Percentiles rank a stretch among this genome's conserved stretches.
Conservation (phyloP, 2,797 vertebrate species). For the Pseudomugil tenellus region DNA sequence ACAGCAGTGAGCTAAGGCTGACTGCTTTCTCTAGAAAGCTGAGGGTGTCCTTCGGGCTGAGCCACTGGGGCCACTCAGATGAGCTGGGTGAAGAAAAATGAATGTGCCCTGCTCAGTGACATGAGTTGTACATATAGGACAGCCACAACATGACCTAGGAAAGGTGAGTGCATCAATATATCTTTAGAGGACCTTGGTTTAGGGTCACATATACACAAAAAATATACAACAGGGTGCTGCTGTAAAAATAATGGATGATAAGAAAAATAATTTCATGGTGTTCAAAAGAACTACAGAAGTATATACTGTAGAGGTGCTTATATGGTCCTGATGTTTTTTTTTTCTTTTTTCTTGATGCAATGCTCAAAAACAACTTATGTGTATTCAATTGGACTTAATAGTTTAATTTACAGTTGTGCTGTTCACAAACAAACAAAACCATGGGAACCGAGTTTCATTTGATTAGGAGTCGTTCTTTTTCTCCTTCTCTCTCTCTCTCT, state of each 20-base stretch:
- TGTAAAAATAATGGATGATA: conserved; percentile 30
- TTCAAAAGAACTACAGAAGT: not conserved
- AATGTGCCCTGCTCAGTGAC: conserved; percentile 43
- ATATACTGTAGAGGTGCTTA: not conserved
- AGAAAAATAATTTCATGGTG: not conserved
- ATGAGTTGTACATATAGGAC: conserved; percentile 41
- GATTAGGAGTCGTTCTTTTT: too few relatives aligned
- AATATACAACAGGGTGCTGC: conserved; percentile 22
- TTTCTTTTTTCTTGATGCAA: not conserved
- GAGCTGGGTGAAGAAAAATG: conserved; percentile 44
- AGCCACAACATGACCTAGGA: conserved; percentile 13
- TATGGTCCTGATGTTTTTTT: too few relatives aligned
- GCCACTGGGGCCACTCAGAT: conserved; percentile 49
- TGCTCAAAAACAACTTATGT: not conserved
- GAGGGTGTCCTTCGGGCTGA: conserved; percentile 67
- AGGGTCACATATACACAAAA: conserved; percentile 36
- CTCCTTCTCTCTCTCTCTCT: too few relatives aligned
- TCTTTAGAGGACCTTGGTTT: conserved; percentile 46
- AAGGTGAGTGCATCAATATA: conserved; percentile 32
- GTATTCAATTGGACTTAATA: not conserved
- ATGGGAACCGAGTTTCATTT: too few relatives aligned
- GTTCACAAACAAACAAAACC: too few relatives aligned
- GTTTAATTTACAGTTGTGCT: not conserved
- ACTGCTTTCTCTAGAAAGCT: conserved; percentile 54
- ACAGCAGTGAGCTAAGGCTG: conserved; percentile 60